A percentile compares a stretch with the other conserved stretches of the same genome.
Conservation (phyloP, 2,797 vertebrate species). For the Luscinia megarhynchos region DNA sequence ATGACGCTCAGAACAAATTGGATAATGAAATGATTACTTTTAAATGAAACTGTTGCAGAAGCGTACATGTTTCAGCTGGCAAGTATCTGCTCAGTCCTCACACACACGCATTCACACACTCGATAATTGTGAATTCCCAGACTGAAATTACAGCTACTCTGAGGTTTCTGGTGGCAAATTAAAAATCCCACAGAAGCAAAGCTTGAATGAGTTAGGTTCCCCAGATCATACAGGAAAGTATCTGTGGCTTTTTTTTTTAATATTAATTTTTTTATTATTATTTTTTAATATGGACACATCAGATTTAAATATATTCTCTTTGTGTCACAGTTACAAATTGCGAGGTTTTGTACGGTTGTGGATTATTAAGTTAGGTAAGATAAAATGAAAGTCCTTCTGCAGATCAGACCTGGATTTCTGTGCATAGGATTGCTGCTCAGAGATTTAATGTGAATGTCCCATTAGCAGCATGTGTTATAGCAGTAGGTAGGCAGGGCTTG, state of each 20-base stretch:
- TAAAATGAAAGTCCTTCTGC: not conserved
- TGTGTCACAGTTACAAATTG: conserved; percentile 16
- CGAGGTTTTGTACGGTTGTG: not conserved
- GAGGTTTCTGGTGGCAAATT: conserved; percentile 64
- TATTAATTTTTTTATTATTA: not conserved
- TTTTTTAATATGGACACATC: not conserved
- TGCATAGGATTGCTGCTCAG: not conserved
- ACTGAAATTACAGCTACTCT: conserved; percentile 57
- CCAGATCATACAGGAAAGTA: not conserved
- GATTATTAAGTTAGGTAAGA: not conserved
- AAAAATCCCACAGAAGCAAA: conserved; percentile 58
- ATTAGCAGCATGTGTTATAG: not conserved
- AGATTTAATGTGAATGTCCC: not conserved
- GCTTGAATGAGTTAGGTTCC: conserved; percentile 26
- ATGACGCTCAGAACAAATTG: conserved; percentile 64
- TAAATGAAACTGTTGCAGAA: conserved; percentile 67
- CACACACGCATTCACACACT: conserved; percentile 4
- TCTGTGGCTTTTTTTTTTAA: not conserved
- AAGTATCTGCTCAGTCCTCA: conserved; percentile 2
- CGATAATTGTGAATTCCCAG: conserved; percentile 52
- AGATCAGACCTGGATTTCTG: not conserved
- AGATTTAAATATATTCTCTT: conserved; percentile 8
- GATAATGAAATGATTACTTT: conserved; percentile 70
- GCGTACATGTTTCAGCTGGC: conserved; percentile 51
- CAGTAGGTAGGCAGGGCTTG: not conserved